These are phyloP conservation scores for Aythya baeri DNA, from an alignment of 2,113 vertebrate species.

Conservation along the genomic window DNA sequence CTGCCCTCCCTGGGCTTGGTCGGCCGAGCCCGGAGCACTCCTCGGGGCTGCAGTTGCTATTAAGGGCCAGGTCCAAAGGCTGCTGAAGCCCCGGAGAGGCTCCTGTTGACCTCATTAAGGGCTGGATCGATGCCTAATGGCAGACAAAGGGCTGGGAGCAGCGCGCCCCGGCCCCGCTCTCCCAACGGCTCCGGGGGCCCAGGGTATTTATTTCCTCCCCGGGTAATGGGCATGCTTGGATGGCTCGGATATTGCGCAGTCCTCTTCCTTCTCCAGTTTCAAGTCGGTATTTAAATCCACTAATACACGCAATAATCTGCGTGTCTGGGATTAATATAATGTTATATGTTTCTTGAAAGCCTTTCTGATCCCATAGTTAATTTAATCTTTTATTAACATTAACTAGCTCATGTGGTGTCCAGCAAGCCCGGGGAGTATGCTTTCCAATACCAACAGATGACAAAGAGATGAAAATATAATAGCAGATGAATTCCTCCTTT, in stretches of 20 bases:
- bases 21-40: too few relatives aligned
- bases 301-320: slow-evolving; percentile 2
- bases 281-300: not conserved
- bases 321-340: slow-evolving; percentile 29
- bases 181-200: not conserved
- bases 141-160: not conserved
- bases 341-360: slow-evolving; percentile 39
- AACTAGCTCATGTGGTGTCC: slow-evolving; percentile 12
- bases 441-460: not conserved
- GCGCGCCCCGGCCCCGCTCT: not conserved
- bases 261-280: slow-evolving; percentile 5
- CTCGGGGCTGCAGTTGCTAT: not conserved
- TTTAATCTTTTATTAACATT: slow-evolving; percentile 26
- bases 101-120: not conserved
- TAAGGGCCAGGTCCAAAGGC: not conserved
- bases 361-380: not conserved
- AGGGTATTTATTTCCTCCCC: not conserved
- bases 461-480: not conserved
- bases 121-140: slow-evolving; percentile 10
- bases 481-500: not conserved
- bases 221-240: not conserved
- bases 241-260: not conserved
- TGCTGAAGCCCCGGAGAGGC: not conserved
- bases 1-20: not conserved
- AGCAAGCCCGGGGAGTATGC: not conserved